Evolutionary conservation across 1,140 invertebrate species (phyloP), one percentile per base, ranked within the genome.

Genomic region (Periplaneta americana): DNA sequence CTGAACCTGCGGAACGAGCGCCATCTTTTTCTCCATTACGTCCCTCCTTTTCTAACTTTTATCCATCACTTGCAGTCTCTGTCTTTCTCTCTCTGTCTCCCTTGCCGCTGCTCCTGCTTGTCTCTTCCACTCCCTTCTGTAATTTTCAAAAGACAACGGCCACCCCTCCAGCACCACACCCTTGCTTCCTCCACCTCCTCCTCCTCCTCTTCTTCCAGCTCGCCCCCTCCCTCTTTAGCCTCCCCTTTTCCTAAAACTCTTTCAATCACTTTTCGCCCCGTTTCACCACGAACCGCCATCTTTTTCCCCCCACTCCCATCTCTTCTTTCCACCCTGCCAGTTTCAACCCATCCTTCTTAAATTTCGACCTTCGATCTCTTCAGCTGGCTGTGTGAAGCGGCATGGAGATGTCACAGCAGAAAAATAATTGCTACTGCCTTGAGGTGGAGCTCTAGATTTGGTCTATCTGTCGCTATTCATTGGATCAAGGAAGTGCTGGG

Each of bases 121-220:
- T 78, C 76, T 78, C 37, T 78, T 78, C 76, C 76, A 78, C 76
- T 78, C 76, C 76, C 75, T 76, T 76, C 75, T 36, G 34, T 78
- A 78, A 78, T 78, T 78, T 78, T 78, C 76, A 78, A 78, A 78
- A 78, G 76, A 78, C 76, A 78, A 36, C 76, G 76, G 76, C 33
- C 76, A 78, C 76, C 76, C 76, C 76, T 39, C n/a, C 76, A 36
- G n/a, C 34, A 31, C 36, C 76, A 31, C 34, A 34, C 34, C 36
- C n/a, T 28, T 28, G 11, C 13, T 31, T 28, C 76, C 34, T 78
- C 33, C 34, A n/a, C 76, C 76, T 34, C 76, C 11, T 36, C 76
- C 18, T 34, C 75, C 36, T 34, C 76, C 76, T 28, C 28, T 32
- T 18, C 48, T n/a, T 17, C n/a, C 48, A 18, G 17, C 48, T 17